These are phyloP conservation scores for Drosophila murphyi DNA, from an alignment of 1,140 invertebrate species.

Conservation along the genomic window DNA sequence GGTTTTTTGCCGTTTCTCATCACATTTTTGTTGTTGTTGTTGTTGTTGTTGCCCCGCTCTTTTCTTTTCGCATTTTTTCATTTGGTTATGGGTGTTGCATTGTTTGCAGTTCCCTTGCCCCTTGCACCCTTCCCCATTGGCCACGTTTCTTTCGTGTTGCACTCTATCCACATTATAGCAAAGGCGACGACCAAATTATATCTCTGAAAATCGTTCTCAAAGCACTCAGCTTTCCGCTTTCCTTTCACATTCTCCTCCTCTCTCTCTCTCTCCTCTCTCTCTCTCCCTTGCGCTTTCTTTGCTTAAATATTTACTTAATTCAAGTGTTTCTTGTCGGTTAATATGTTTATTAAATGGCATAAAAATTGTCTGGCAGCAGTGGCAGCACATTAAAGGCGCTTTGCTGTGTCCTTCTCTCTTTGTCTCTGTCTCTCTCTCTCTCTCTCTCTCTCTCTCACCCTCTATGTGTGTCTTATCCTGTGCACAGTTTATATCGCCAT, in stretches of 20 bases:
- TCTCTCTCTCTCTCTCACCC: neutral
- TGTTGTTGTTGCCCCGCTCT: neutral
- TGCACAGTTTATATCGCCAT: neutral
- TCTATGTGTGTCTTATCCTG: neutral
- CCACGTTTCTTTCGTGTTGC: too few species aligned
- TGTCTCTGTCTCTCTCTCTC: neutral
- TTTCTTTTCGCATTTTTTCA: neutral
- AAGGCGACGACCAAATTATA: slow-evolving; percentile 9
- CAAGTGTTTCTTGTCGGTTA: slow-evolving; percentile 27
- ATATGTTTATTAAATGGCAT: slow-evolving; percentile 31
- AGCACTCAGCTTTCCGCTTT: neutral
- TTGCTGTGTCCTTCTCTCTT: neutral
- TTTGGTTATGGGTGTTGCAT: slow-evolving; percentile 32
- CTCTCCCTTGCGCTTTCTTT: neutral
- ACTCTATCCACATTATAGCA: neutral
- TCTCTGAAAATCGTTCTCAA: neutral
- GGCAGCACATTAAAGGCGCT: slow-evolving; percentile 29
- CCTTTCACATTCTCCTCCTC: neutral
- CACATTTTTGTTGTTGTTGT: slow-evolving; percentile 18
- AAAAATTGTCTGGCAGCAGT: slow-evolving; percentile 29
- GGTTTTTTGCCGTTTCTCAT: slow-evolving; percentile 52
- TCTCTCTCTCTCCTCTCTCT: neutral
- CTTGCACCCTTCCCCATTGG: neutral
- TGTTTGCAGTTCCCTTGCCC: slow-evolving; percentile 5
- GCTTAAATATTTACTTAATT: slow-evolving; percentile 47